These are phyloP conservation scores for Mustelus asterias DNA, from an alignment of 2,113 vertebrate species.

Conservation along the genomic window DNA sequence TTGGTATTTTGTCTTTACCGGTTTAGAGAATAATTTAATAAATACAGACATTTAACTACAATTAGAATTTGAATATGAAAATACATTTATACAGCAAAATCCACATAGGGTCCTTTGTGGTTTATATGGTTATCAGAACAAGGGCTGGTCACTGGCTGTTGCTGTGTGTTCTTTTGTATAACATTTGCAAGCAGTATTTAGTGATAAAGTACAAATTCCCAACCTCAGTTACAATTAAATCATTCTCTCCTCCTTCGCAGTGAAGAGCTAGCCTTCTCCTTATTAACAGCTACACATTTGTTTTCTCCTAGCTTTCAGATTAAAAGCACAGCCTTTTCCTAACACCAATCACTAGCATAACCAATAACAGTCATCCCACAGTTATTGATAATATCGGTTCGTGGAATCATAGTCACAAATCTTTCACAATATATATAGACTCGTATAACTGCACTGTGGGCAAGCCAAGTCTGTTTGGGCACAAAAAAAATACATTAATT, in stretches of 20 bases:
- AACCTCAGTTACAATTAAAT: neutral
- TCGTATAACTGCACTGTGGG: neutral
- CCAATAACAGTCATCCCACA: neutral
- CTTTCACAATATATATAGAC: neutral
- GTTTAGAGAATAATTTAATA: neutral
- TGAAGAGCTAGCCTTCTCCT: neutral
- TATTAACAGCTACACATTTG: neutral
- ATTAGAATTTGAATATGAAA: neutral
- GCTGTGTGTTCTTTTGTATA: neutral
- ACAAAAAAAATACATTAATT: constrained; percentile 3
- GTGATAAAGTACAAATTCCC: neutral
- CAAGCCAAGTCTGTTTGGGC: neutral
- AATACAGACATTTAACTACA: neutral
- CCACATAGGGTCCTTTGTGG: neutral
- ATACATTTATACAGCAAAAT: neutral
- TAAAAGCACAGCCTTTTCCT: neutral
- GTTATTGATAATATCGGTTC: neutral
- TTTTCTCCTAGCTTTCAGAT: neutral
- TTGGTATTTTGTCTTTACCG: neutral
- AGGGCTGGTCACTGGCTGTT: neutral
- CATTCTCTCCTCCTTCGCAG: neutral
- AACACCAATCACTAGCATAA: neutral
- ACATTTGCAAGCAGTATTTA: neutral
- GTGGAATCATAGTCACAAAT: neutral
- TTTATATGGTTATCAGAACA: neutral